Conservation (phyloP, 2,113 vertebrate species). For the Aix galericulata region DNA sequence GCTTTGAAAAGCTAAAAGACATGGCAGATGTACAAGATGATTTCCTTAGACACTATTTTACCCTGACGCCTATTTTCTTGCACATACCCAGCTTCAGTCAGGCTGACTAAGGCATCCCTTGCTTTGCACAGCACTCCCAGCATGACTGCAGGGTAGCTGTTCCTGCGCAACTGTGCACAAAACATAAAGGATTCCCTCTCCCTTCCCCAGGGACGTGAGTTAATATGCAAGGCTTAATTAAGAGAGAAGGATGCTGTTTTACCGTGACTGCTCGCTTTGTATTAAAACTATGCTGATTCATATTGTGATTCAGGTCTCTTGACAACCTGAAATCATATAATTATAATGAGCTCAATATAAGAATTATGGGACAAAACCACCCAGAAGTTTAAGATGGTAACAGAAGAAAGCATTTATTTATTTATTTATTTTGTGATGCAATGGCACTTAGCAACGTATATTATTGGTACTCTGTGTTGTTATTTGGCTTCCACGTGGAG, state of each 20-base stretch:
- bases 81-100: neutral
- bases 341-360: neutral
- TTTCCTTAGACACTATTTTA: neutral
- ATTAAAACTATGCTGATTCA: neutral
- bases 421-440: too few relatives aligned
- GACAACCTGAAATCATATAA: neutral
- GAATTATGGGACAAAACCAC: neutral
- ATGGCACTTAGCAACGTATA: neutral
- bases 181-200: neutral
- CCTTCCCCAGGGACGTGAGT: neutral
- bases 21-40: neutral
- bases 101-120: neutral
- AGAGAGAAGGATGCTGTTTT: neutral
- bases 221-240: neutral
- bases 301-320: neutral
- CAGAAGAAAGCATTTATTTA: neutral
- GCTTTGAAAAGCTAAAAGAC: constrained; percentile 58
- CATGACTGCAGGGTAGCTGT: neutral
- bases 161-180: neutral
- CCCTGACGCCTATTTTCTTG: neutral
- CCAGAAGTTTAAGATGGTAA: neutral
- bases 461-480: neutral
- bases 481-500: neutral
- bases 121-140: neutral
- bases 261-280: neutral